phyloP scores from a whole-genome alignment of 2,797 vertebrate species.

The Paguma larvata region DNA sequence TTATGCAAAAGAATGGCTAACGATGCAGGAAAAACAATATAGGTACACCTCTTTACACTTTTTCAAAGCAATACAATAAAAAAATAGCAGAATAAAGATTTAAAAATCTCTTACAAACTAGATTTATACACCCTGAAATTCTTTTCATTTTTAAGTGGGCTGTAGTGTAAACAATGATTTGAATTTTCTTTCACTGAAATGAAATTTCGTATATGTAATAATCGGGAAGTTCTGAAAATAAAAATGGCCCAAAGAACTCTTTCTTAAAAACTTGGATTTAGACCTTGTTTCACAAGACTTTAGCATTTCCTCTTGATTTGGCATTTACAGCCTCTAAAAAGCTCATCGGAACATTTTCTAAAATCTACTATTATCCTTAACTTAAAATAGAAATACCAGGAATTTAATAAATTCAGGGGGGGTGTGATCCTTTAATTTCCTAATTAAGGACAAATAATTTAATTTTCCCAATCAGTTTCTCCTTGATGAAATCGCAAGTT shows the following conservation, averaged over 20 bases:
- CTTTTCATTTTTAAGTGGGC: neutral
- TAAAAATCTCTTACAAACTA: neutral
- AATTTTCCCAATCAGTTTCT: neutral
- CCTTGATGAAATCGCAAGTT: neutral
- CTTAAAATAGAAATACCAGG: neutral
- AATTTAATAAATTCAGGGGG: neutral
- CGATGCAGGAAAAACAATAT: neutral
- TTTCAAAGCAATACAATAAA: neutral
- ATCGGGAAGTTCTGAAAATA: neutral
- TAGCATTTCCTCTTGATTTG: slow-evolving; percentile 13
- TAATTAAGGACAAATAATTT: slow-evolving; percentile 37
- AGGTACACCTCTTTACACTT: neutral
- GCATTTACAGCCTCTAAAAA: neutral
- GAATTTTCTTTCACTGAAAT: neutral
- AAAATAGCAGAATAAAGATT: neutral
- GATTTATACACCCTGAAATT: neutral
- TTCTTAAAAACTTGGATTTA: neutral
- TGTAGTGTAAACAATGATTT: neutral
- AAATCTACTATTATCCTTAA: neutral
- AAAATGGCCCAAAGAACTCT: neutral
- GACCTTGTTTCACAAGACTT: neutral
- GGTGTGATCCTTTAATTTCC: neutral
- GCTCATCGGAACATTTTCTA: neutral
- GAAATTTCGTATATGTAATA: neutral
- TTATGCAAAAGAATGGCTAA: neutral